These are phyloP conservation scores for Zosterops pallidus DNA, from an alignment of 2,113 vertebrate species.

Conservation along the genomic window DNA sequence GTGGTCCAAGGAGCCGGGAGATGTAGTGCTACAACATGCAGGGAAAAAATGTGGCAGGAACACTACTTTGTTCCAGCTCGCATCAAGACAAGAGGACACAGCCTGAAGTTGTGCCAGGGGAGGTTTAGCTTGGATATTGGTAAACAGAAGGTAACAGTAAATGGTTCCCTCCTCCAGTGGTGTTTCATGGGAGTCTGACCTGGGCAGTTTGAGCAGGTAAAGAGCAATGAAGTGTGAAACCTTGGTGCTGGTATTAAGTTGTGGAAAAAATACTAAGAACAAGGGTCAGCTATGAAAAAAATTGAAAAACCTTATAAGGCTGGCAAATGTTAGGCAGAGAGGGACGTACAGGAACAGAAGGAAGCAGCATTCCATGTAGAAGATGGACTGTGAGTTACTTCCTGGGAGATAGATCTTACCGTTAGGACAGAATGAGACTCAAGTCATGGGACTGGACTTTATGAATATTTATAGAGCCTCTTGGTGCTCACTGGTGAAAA, in stretches of 20 bases:
- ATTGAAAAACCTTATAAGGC: neutral
- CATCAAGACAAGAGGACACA: neutral
- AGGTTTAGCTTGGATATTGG: neutral
- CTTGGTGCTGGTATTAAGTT: neutral
- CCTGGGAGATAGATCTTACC: neutral
- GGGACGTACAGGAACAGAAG: neutral
- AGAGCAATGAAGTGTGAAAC: neutral
- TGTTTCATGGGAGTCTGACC: neutral
- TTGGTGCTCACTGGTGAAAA: neutral
- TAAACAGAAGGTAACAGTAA: neutral
- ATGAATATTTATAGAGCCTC: neutral
- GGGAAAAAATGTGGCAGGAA: neutral
- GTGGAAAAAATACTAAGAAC: neutral
- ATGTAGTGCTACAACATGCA: rapidly evolving
- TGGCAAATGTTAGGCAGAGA: neutral
- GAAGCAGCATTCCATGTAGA: neutral
- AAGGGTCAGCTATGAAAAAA: neutral
- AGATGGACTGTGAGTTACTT: neutral
- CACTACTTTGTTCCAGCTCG: rapidly evolving
- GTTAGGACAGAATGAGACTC: neutral
- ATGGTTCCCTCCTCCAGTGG: neutral
- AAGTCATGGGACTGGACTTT: neutral
- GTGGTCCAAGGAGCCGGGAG: neutral
- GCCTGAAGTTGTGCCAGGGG: neutral
- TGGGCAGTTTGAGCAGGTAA: neutral